phyloP scores from a whole-genome alignment of 2,797 vertebrate genomes.

The Phaenicophaeus curvirostris region DNA sequence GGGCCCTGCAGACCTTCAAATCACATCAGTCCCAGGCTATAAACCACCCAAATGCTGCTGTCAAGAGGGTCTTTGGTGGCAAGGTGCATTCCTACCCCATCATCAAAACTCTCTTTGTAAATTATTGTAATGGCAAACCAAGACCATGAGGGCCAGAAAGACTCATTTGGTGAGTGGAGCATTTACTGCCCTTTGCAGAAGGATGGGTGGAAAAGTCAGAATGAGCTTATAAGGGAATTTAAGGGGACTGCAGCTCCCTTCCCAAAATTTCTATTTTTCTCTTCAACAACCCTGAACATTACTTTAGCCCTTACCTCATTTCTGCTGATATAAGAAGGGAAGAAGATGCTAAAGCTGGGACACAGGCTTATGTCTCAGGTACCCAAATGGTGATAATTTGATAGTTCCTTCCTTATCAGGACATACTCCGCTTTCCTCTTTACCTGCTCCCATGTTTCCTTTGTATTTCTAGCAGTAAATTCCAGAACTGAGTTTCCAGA shows the following conservation, averaged over 20 bases:
- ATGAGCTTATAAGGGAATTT: background rate
- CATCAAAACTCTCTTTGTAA: background rate
- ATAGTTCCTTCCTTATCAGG: background rate
- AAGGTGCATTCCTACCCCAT: accelerated
- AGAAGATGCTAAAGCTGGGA: background rate
- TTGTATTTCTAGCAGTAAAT: background rate
- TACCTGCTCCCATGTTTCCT: background rate
- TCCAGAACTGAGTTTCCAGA: background rate
- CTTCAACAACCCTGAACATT: background rate
- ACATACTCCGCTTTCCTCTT: accelerated
- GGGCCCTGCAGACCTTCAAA: background rate
- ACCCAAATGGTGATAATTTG: background rate
- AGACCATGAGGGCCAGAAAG: background rate
- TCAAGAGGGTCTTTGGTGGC: background rate
- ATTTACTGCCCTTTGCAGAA: background rate
- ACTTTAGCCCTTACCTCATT: background rate
- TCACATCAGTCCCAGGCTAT: background rate
- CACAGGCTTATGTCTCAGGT: background rate
- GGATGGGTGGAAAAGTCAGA: background rate
- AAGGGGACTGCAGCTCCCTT: background rate
- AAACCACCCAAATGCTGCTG: background rate
- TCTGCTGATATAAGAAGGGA: background rate
- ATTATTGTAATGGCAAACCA: background rate
- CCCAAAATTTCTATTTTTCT: background rate
- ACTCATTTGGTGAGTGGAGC: background rate